A percentile compares a stretch with the other conserved stretches of the same genome.
Conservation (phyloP, 2,888 invertebrate species). For the Andrena bicolor region DNA sequence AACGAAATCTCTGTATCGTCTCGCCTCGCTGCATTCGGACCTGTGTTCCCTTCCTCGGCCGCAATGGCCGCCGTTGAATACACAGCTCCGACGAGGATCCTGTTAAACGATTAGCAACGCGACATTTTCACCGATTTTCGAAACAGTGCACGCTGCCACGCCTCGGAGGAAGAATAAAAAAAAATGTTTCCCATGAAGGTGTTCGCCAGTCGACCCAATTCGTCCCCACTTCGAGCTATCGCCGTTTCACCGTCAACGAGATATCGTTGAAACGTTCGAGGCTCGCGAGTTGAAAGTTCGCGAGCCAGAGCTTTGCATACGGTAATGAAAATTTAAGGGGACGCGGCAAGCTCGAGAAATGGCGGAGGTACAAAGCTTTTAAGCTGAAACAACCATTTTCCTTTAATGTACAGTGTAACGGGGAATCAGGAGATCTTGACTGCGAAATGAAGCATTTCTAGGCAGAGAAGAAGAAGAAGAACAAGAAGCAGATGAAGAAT, state of each 20-base stretch:
- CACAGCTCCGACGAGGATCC: not conserved
- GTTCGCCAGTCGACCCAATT: constrained; percentile 22
- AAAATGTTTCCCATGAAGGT: not conserved
- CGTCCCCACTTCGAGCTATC: not conserved
- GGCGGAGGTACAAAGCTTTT: constrained; percentile 19
- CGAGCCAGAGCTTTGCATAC: constrained; percentile 7
- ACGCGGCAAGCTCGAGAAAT: constrained; percentile 3
- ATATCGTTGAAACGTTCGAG: constrained; percentile 10
- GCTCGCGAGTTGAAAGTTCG: constrained; percentile 10
- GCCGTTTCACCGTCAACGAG: constrained; percentile 6
- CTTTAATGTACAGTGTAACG: not conserved
- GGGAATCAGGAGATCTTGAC: not conserved
- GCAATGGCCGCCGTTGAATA: constrained; percentile 4
- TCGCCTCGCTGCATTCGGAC: not conserved
- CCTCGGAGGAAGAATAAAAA: not conserved
- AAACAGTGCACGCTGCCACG: not conserved
- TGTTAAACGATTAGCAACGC: not conserved
- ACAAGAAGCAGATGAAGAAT: not conserved
- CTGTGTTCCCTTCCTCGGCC: not conserved
- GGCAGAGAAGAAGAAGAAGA: not conserved
- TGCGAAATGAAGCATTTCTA: not conserved
- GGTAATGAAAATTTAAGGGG: constrained; percentile 21
- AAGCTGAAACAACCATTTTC: constrained; percentile 7
- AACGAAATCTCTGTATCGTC: not conserved
- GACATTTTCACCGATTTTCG: not conserved